Percentiles rank a stretch among this genome's conserved stretches.
Conservation (phyloP, 2,113 vertebrate genomes). For the Carettochelys insculpta region DNA sequence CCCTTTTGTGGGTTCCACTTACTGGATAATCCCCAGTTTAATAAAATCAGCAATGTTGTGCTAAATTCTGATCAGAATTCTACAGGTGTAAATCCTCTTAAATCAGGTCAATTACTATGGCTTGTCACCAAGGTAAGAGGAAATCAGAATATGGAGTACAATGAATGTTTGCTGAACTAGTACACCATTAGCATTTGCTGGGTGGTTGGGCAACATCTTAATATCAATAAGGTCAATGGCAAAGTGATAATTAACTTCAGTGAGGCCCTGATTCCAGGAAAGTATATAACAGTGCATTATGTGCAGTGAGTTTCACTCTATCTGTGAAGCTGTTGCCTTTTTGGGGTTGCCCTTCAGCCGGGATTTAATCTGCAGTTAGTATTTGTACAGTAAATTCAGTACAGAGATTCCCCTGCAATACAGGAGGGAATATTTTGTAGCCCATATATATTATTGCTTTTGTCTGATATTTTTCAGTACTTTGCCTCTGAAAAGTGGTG, state of each 20-base stretch:
- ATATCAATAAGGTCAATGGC: neutral
- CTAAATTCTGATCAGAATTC: neutral
- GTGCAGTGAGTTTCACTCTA: neutral
- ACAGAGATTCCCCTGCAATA: neutral
- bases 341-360: neutral
- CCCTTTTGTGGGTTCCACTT: neutral
- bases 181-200: neutral
- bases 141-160: rapidly evolving
- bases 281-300: neutral
- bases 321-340: neutral
- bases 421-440: rapidly evolving
- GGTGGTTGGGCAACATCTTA: neutral
- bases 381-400: neutral
- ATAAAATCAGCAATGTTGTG: rapidly evolving
- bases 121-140: neutral
- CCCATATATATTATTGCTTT: neutral
- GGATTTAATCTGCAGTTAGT: rapidly evolving
- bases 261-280: neutral
- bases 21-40: neutral
- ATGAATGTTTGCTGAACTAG: neutral
- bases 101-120: rapidly evolving
- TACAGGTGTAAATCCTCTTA: neutral
- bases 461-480: neutral
- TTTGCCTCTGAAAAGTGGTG: neutral
- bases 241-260: neutral